Evolutionary conservation across 2,113 vertebrate genomes (phyloP), one percentile per base, ranked within the genome.

Genomic region (Hystrix cristata): DNA sequence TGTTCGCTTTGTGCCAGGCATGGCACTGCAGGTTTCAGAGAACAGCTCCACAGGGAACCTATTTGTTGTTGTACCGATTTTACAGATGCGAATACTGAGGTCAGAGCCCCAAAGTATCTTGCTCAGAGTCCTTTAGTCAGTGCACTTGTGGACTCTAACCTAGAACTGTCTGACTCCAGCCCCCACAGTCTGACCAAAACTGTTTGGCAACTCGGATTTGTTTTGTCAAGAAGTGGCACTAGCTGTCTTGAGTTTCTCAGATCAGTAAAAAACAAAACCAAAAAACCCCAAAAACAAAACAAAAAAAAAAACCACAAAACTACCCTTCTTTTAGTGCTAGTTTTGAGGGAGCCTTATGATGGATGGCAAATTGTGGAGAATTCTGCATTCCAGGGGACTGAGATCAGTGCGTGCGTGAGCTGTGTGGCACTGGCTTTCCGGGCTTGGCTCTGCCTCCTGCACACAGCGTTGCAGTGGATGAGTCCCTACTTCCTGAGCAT

Each of bases 341-440:
- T 83, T 74, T 67, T 34, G 82, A 69, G 82, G 88, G 91, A 91
- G 57, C 71, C 27, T 11, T 72, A 85, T 89, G 96, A 95, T 86
- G 95, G 93, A 96, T 83, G 83, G 95, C 55, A 51, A 48, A 57
- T 71, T 18, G 51, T 71, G 90, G 94, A 64, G 87, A 87, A 67
- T 83, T 76, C 85, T 92, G 92, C 96, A 95, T 97, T 96, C 97
- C 95, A 72, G 59, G 5, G 23, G 43, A 21, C 84, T 97, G 96
- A 98, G 95, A 80, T 98, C 96, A 96, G 93, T 1, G 21, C 5
- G 4, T 27, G 69, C 14, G 1, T 15, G 67, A 60, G 87, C 71
- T 23, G 7, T 7, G 21, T 57, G 71, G 76, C 60, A 46, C n/a
- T 46, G 51, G 48, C 67, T 78, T 83, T 59, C 57, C n/a, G 62